These are phyloP conservation scores for Microctonus aethiopoides DNA, from an alignment of 2,888 invertebrate species.

Conservation along the genomic window DNA sequence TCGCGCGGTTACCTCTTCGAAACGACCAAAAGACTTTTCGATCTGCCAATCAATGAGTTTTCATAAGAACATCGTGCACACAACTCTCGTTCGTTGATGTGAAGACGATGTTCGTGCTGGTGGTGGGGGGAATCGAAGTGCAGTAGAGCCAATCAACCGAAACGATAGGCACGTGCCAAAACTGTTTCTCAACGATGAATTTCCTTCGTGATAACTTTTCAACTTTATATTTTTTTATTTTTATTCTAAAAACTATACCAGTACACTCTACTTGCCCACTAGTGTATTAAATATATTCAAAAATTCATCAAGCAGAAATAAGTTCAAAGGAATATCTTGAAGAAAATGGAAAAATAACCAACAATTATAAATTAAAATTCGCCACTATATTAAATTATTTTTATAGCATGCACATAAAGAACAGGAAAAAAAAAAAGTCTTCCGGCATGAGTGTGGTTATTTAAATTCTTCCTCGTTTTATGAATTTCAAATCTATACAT, in stretches of 20 bases:
- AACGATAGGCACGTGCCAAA: slow-evolving; percentile 43
- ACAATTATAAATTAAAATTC: not conserved
- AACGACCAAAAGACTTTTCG: slow-evolving; percentile 35
- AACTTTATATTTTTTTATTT: not conserved
- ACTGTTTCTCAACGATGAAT: slow-evolving; percentile 25
- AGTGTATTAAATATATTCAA: too few species aligned
- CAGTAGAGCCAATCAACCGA: slow-evolving; percentile 34
- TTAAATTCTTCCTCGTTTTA: slow-evolving; percentile 17
- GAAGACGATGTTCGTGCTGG: too few species aligned
- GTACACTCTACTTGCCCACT: not conserved
- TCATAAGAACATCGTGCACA: slow-evolving; percentile 8
- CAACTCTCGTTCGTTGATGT: not conserved
- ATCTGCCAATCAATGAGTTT: slow-evolving; percentile 47
- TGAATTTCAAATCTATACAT: not conserved
- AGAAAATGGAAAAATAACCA: not conserved
- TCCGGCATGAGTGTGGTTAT: slow-evolving; percentile 14
- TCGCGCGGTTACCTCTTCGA: slow-evolving; percentile 38
- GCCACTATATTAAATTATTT: not conserved
- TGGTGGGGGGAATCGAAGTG: not conserved
- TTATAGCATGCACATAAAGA: not conserved
- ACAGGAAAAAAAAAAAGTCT: not conserved
- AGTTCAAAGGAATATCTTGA: not conserved
- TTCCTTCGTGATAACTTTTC: slow-evolving; percentile 14
- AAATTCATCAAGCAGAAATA: too few species aligned
- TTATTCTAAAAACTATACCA: not conserved